A percentile compares a stretch with the other conserved stretches of the same genome.
phyloP scores from a whole-genome alignment of 2,113 vertebrate genomes.

The Clinocottus analis region DNA sequence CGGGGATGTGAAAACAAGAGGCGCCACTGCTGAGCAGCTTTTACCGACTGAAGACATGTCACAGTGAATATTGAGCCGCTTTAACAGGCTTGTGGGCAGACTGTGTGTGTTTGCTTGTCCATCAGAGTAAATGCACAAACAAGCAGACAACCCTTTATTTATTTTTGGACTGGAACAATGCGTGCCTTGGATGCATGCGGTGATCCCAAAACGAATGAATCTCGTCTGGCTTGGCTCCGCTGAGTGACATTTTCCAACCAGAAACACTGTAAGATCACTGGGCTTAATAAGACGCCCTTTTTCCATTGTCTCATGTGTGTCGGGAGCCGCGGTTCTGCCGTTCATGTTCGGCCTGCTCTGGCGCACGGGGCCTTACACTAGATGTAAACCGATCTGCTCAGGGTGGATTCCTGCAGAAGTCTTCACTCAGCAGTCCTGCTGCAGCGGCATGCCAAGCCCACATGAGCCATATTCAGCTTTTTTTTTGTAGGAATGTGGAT shows the following conservation, averaged over 20 bases:
- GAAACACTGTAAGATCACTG: slow-evolving; percentile 47
- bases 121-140: slow-evolving; percentile 46
- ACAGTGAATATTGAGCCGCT: slow-evolving; percentile 34
- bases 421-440: slow-evolving; percentile 75
- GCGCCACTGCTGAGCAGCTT: slow-evolving; percentile 56
- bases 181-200: slow-evolving; percentile 49
- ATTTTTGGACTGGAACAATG: slow-evolving; percentile 38
- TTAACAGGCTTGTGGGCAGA: slow-evolving; percentile 52
- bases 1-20: slow-evolving; percentile 66
- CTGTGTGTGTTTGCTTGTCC: slow-evolving; percentile 59
- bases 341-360: slow-evolving; percentile 23
- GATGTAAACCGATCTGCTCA: slow-evolving; percentile 69
- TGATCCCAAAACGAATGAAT: slow-evolving; percentile 48
- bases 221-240: slow-evolving; percentile 33
- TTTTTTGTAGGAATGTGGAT: slow-evolving; percentile 74
- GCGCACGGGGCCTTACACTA: slow-evolving; percentile 33
- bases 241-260: slow-evolving; percentile 67
- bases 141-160: slow-evolving; percentile 17
- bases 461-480: slow-evolving; percentile 69
- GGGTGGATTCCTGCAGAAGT: slow-evolving; percentile 73
- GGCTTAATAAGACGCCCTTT: slow-evolving; percentile 21
- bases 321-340: slow-evolving; percentile 26
- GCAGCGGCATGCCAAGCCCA: slow-evolving; percentile 70
- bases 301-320: slow-evolving; percentile 56
- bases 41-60: slow-evolving; percentile 29